phyloP scores from a whole-genome alignment of 2,113 vertebrate genomes.

The Calidris pygmaea region DNA sequence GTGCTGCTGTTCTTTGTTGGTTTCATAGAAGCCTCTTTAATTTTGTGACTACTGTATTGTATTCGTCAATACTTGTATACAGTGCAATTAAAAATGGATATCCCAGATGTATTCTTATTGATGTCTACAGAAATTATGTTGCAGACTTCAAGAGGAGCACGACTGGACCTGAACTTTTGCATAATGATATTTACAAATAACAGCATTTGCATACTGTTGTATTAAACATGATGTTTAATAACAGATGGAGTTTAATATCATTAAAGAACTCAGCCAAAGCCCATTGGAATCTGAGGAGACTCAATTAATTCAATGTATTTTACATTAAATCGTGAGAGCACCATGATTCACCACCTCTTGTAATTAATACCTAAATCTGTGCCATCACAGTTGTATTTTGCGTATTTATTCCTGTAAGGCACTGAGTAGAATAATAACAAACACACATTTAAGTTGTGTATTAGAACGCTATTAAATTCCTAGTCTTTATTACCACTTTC shows the following conservation, averaged over 20 bases:
- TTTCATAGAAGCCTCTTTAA: slow-evolving; percentile 62
- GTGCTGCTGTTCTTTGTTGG: slow-evolving; percentile 62
- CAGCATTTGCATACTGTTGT: slow-evolving; percentile 8
- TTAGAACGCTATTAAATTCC: slow-evolving; percentile 59
- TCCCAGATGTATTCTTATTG: not conserved
- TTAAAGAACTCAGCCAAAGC: not conserved
- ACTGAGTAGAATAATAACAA: slow-evolving; percentile 44
- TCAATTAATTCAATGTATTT: slow-evolving; percentile 32
- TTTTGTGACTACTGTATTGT: slow-evolving; percentile 70
- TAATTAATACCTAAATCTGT: slow-evolving; percentile 37
- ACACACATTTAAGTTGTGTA: slow-evolving; percentile 49
- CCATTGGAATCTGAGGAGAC: not conserved
- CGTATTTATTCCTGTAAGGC: slow-evolving; percentile 45
- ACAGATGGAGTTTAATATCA: slow-evolving; percentile 42
- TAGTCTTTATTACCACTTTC: slow-evolving; percentile 54
- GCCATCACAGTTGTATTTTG: slow-evolving; percentile 33
- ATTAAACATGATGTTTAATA: slow-evolving; percentile 44
- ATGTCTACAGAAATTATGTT: slow-evolving; percentile 3
- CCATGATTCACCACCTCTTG: not conserved
- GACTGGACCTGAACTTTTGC: slow-evolving; percentile 26
- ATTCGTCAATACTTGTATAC: slow-evolving; percentile 69
- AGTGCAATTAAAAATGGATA: slow-evolving; percentile 61
- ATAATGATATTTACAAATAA: slow-evolving; percentile 10
- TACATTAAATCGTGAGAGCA: slow-evolving; percentile 21
- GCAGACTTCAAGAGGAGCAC: not conserved